Conservation (phyloP, 2,113 vertebrate genomes). For the Passerina amoena region DNA sequence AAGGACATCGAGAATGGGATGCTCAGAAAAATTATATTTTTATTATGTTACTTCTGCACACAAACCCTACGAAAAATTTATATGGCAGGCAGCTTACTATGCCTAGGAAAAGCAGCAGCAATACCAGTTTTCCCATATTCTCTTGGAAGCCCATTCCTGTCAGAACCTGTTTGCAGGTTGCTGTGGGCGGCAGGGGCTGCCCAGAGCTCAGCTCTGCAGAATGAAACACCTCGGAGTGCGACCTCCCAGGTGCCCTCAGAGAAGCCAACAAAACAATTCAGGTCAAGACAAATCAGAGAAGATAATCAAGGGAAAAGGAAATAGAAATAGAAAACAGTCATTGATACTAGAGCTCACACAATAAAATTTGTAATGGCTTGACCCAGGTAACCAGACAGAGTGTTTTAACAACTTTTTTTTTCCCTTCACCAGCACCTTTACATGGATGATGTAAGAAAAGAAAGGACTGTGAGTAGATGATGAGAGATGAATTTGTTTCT, state of each 20-base stretch:
- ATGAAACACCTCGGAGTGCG: neutral
- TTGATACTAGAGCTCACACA: conserved; percentile 19
- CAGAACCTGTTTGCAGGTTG: neutral
- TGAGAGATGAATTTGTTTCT: neutral
- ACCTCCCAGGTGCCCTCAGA: neutral
- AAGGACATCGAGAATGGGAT: fast-evolving
- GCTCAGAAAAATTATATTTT: neutral
- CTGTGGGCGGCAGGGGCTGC: neutral
- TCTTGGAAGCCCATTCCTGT: neutral
- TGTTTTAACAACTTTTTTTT: neutral
- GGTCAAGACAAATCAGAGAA: conserved; percentile 8
- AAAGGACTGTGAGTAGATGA: neutral
- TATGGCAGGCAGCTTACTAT: neutral
- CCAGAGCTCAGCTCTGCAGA: neutral
- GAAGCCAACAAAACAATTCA: neutral
- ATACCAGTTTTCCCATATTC: neutral
- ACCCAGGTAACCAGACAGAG: neutral
- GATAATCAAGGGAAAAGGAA: neutral
- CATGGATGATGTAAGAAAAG: neutral
- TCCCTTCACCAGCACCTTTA: neutral
- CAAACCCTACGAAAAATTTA: neutral
- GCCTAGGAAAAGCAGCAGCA: neutral
- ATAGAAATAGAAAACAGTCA: neutral
- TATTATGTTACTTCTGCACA: neutral
- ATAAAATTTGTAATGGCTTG: neutral